Evolutionary conservation across 2,888 invertebrate species (phyloP), one percentile per base, ranked within the genome.

Genomic region (Galerucella nymphaeae): DNA sequence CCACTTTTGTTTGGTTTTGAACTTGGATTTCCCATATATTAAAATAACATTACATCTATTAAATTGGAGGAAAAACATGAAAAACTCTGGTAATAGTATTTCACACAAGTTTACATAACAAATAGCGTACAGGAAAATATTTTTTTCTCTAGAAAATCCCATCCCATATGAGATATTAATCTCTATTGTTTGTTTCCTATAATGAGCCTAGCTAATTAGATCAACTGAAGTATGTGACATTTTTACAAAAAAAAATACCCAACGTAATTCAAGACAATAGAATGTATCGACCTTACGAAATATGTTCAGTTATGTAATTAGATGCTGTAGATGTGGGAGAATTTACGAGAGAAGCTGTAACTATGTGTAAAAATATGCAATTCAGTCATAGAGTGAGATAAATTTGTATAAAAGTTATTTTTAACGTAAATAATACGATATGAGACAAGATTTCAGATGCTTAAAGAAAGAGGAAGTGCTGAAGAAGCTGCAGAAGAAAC

Each of bases 251-350:
- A n/a, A 59, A 30, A 30, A 59, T 42, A 13, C 59, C 16, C 10
- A 38, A 59, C 57, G n/a, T 18, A 30, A 38, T 38, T 59, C 6
- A n/a, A 59, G 8, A 59, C 59, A 59, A 59, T 59, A 38, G 38
- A 59, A 58, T 58, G 23, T 38, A 38, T 41, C 14, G 59, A 59
- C 59, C 59, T 59, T n/a, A 59, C 30, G 38, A 59, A 38, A 59
- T 38, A 59, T 59, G 38, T 59, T 59, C 59, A 59, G 59, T 59
- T 59, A 59, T 59, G 30, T 59, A 59, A 59, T 59, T 59, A 59
- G 30, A 59, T 38, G 8, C 38, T 57, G 8, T 16, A 59, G 41
- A 59, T 59, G 59, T 59, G 58, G 38, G 59, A 59, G 59, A 59
- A 18, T 59, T n/a, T 38, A 38, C 58, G n/a, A 48, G n/a, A 48